Percentiles rank a stretch among this genome's conserved stretches.
Evolutionary conservation across 2,888 invertebrate species (phyloP).

Genomic region (Drosophila nigritarsus): DNA sequence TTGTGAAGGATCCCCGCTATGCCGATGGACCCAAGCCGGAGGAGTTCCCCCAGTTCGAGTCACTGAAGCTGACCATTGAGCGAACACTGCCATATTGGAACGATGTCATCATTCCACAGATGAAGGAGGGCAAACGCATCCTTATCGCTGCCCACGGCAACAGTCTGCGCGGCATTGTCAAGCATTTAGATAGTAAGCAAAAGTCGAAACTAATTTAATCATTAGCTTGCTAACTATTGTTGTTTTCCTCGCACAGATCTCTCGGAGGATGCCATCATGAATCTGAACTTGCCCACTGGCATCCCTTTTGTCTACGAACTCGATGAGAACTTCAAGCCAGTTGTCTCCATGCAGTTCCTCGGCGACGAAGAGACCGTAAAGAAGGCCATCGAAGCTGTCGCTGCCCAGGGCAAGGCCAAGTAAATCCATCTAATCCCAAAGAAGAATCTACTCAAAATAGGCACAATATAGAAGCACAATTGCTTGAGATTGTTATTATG

Average conservation of each 20-base stretch:
- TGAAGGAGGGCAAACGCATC: slow-evolving; percentile 92
- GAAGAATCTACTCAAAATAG: background rate
- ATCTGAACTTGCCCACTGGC: slow-evolving; percentile 91
- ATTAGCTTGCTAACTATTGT: background rate
- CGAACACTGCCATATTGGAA: slow-evolving; percentile 96
- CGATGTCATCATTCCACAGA: slow-evolving; percentile 90
- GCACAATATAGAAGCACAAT: slow-evolving; percentile 41
- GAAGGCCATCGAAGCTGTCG: slow-evolving; percentile 93
- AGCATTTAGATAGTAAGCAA: slow-evolving; percentile 92
- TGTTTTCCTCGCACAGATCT: slow-evolving; percentile 86
- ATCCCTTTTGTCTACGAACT: slow-evolving; percentile 93
- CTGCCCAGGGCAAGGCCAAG: slow-evolving; percentile 91
- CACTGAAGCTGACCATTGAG: slow-evolving; percentile 92
- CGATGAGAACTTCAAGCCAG: slow-evolving; percentile 91
- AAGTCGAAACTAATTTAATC: background rate
- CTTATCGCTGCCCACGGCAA: slow-evolving; percentile 96
- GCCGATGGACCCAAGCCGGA: slow-evolving; percentile 90
- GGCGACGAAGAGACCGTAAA: slow-evolving; percentile 93
- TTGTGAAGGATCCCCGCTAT: slow-evolving; percentile 92
- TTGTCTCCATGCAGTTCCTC: slow-evolving; percentile 91
- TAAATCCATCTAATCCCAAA: slow-evolving; percentile 84
- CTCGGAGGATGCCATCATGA: slow-evolving; percentile 91
- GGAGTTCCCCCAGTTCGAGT: slow-evolving; percentile 94
- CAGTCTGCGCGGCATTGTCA: slow-evolving; percentile 94
- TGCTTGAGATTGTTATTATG: slow-evolving; percentile 30